Base-by-base conservation (phyloP, 2,888 invertebrate species). In the Incurvaria masculella region DNA sequence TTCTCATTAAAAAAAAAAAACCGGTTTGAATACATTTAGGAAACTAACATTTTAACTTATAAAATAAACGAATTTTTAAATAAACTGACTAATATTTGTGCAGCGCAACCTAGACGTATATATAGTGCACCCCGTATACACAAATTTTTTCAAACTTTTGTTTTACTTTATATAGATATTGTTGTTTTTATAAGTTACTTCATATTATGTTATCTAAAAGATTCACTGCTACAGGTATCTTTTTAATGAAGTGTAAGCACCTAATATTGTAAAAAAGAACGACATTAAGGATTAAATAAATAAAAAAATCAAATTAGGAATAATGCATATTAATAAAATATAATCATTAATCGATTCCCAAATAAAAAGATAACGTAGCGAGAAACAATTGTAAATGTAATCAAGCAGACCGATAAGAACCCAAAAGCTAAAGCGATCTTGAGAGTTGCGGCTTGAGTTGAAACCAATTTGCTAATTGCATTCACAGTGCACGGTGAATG, bases 381-480 rank as follows among this genome's bases (percentile, higher is more conserved):
- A 41, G 17, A 8, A 14, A 1, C 41, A 40, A 19, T 40, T 40
- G 14, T 14, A 16, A 3, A n/a, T n/a, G 38, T 39, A 40, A 33
- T 43, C 6, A 17, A 44, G 49, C 20, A 21, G n/a, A 19, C 17
- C 40, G 40, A 40, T 21, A 42, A 42, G 21, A 19, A 19, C 6
- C 17, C 42, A 11, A 42, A 23, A 6, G 23, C 23, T 6, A 23
- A 23, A 23, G n/a, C n/a, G n/a, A n/a, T n/a, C n/a, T n/a, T n/a
- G 10, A 23, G 23, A 10, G 23, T 23, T 23, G 33, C 14, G 33
- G 14, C 59, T 53, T 21, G 53, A 59, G 63, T 69, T 65, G 62
- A 67, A 68, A 65, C 64, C 64, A 66, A 69, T 65, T 61, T 62
- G 65, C 59, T 64, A 65, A 69, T 68, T 66, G 66, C 61, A 33